Evolutionary conservation across 1,140 invertebrate species (phyloP), one percentile per base, ranked within the genome.

Genomic region (Eubasilissa regina): DNA sequence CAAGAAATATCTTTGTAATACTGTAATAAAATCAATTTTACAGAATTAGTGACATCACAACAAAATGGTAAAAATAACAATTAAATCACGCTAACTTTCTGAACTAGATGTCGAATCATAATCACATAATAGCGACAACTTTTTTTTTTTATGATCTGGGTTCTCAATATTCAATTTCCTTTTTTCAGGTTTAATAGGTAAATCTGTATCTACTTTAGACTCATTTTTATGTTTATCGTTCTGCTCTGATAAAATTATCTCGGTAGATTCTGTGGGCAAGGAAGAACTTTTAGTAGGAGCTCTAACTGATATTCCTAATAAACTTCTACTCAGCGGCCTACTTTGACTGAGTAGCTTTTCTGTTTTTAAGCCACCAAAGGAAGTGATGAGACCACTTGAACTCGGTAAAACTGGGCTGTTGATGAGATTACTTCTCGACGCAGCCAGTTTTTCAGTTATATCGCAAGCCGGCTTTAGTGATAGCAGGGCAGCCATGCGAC

Each of bases 401-500:
- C 90, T 91, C 0, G 91, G 91, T 78, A 93, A 84, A 0, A 91
- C 91, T 9, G 91, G 90, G 74, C 86, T 87, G 81, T 90, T 90
- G 0, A 92, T 84, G 45, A 93, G 90, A 76, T 89, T 89, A 58
- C 84, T 87, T 62, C 91, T 87, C 53, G 88, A 87, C 45, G 88
- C 84, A 1, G 84, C 85, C 72, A 91, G 90, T 70, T 89, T 87
- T 84, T 91, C 90, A 77, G 87, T 86, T 56, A 91, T 88, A 56
- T 89, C 90, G 9, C 84, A 85, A 62, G 89, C 87, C 4, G 93
- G 91, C 84, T 91, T 90, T 1, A 94, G 84, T 53, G 93, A 91
- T 60, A 97, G 89, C 19, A 97, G 87, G 3, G 92, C 91, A 0
- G 96, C 96, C 85, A 97, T 89, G 86, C 93, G 93, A 64, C 91